Conservation (phyloP, 2,113 vertebrate species). For the Silurus meridionalis region DNA sequence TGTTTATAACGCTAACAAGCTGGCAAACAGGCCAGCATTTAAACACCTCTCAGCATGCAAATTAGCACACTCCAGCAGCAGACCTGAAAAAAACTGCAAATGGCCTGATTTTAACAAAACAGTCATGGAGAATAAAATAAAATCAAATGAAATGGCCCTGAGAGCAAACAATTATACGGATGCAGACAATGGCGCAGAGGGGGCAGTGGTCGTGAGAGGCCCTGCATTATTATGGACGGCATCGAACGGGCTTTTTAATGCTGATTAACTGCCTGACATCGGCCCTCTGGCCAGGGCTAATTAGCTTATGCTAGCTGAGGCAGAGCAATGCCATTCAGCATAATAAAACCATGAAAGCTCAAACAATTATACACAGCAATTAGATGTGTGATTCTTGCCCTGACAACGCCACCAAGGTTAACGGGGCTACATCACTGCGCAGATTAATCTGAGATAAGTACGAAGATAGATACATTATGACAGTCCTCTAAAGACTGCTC, state of each 20-base stretch:
- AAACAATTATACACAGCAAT: conserved; percentile 48
- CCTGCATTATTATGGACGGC: conserved; percentile 30
- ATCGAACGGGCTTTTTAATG: conserved; percentile 54
- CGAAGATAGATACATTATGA: conserved; percentile 18
- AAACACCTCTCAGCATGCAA: conserved; percentile 43
- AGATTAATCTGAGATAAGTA: conserved; percentile 30
- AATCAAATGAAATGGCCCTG: conserved; percentile 15
- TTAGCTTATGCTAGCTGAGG: conserved; percentile 49
- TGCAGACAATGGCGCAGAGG: conserved; percentile 23
- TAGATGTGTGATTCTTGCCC: conserved; percentile 42
- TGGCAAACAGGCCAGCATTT: conserved; percentile 41
- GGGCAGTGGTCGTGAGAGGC: conserved; percentile 17
- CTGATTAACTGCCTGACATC: conserved; percentile 54
- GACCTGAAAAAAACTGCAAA: conserved; percentile 40
- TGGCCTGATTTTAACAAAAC: conserved; percentile 24
- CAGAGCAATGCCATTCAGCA: conserved; percentile 38
- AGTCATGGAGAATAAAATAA: conserved; percentile 6
- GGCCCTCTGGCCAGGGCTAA: conserved; percentile 49
- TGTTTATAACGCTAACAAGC: conserved; percentile 42
- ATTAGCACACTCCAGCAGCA: conserved; percentile 37
- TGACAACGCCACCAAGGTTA: conserved; percentile 32
- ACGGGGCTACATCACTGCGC: conserved; percentile 7
- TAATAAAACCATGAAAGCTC: conserved; percentile 41
- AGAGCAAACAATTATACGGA: conserved; percentile 30
- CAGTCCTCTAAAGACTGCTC: not conserved